These are phyloP conservation scores for Phengaris arion DNA, from an alignment of 2,888 invertebrate species.

Conservation along the genomic window DNA sequence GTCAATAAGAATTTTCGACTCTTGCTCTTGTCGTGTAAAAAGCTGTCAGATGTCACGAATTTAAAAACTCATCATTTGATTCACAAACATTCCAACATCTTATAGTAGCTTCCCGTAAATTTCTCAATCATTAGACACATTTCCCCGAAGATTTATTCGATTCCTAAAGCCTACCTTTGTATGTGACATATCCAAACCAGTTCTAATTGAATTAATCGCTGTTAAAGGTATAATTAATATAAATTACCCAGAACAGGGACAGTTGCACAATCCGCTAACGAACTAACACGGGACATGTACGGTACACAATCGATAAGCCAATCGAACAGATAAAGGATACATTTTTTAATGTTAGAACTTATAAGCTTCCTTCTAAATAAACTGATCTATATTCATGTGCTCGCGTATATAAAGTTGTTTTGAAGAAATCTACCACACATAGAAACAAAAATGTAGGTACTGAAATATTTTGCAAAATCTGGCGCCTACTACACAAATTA, in stretches of 20 bases:
- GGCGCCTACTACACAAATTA: too few relatives aligned
- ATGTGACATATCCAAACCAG: conserved; percentile 2
- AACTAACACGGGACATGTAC: conserved; percentile 18
- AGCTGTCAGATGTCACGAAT: too few relatives aligned
- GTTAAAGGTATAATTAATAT: conserved; percentile 25
- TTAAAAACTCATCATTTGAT: too few relatives aligned
- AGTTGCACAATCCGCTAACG: conserved; percentile 20
- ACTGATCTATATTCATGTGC: too few relatives aligned
- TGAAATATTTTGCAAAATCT: too few relatives aligned
- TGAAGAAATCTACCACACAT: too few relatives aligned
- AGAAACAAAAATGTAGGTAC: too few relatives aligned
- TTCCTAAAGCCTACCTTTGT: neutral
- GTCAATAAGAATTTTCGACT: too few relatives aligned
- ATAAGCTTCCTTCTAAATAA: too few relatives aligned
- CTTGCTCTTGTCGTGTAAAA: too few relatives aligned
- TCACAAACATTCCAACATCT: too few relatives aligned
- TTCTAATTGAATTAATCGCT: neutral
- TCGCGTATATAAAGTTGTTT: too few relatives aligned
- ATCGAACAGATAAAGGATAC: neutral
- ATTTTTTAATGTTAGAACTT: neutral
- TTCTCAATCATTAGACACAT: neutral
- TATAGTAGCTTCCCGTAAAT: neutral
- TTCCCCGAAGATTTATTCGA: neutral
- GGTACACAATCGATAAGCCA: neutral
- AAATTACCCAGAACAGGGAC: conserved; percentile 15